Base-by-base conservation (phyloP, 2,888 invertebrate species). In the Bursaphelenchus okinawaensis region DNA sequence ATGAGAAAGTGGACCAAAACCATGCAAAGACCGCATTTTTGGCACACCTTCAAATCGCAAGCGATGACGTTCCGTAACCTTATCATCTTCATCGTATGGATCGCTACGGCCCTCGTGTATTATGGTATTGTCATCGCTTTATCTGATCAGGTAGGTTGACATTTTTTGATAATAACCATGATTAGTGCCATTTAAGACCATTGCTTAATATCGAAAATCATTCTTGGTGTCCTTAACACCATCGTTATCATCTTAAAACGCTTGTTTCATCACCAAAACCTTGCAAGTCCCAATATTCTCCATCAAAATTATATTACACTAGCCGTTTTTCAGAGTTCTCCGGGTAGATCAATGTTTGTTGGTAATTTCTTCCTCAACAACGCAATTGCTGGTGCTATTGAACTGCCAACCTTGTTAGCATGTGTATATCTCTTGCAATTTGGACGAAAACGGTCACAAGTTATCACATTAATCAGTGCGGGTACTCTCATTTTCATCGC, bases 321-420 rank as follows among this genome's bases (percentile, higher is more conserved):
- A n/a, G 12, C 16, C 16, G 19, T 1, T 26, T 22, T 57, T 77
- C 54, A 74, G 65, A 73, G 72, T 4, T 51, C 68, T 2, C 75
- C 73, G 0, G 73, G 73, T 16, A 28, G 72, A 7, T 57, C 71
- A 20, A 74, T 80, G 56, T 80, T 80, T 65, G 73, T 70, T 40
- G 81, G 82, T 29, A 78, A 80, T 62, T 81, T 82, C 70, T 82
- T 82, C 67, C 62, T 82, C 50, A 82, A 82, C 71, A 82, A 82
- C 62, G 82, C 82, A 2, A 71, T 72, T 23, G 75, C 77, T 6
- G 80, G 82, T 9, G 80, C 79, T 12, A 78, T 81, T 56, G 81
- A 81, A 62, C 69, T 81, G 59, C 81, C 81, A 19, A 82, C 82
- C 1, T 65, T 81, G 52, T 67, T 81, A 52, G 71, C 67, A 12